phyloP scores from a whole-genome alignment of 2,113 vertebrate species.

The Epinephelus fuscoguttatus region DNA sequence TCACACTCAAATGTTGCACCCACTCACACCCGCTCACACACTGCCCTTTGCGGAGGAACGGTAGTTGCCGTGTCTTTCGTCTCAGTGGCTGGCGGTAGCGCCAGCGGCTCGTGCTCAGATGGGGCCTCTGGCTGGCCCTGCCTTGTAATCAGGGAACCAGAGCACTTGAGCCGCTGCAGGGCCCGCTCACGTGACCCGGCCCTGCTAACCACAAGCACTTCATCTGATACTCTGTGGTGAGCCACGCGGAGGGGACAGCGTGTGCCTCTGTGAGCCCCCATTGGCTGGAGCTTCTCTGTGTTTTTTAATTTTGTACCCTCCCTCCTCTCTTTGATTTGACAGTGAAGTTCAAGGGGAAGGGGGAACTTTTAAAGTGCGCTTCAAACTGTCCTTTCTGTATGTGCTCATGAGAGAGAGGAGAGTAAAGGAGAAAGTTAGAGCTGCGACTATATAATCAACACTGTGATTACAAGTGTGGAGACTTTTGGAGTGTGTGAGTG shows the following conservation, averaged over 20 bases:
- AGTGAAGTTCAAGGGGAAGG: slow-evolving; percentile 61
- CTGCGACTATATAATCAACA: slow-evolving; percentile 24
- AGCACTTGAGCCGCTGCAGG: slow-evolving; percentile 70
- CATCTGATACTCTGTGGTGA: slow-evolving; percentile 83
- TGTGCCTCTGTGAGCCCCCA: slow-evolving; percentile 65
- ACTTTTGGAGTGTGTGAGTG: slow-evolving; percentile 68
- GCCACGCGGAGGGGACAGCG: slow-evolving; percentile 73
- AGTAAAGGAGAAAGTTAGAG: slow-evolving; percentile 52
- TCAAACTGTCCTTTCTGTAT: slow-evolving; percentile 40
- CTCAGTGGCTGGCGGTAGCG: slow-evolving; percentile 73
- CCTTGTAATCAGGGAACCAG: slow-evolving; percentile 86
- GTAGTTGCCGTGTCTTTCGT: slow-evolving; percentile 71
- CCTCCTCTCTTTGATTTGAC: slow-evolving; percentile 78
- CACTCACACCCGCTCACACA: slow-evolving; percentile 19
- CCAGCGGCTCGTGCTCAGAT: slow-evolving; percentile 78
- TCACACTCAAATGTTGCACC: slow-evolving; percentile 51
- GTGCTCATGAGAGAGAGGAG: slow-evolving; percentile 51
- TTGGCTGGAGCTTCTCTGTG: slow-evolving; percentile 77
- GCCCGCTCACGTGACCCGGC: slow-evolving; percentile 78
- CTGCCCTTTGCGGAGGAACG: slow-evolving; percentile 38
- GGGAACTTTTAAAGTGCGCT: slow-evolving; percentile 74
- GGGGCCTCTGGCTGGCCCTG: slow-evolving; percentile 75
- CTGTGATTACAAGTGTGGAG: slow-evolving; percentile 36
- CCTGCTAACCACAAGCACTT: slow-evolving; percentile 86
- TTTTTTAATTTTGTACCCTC: slow-evolving; percentile 65